Percentiles rank a stretch among this genome's conserved stretches.
These are phyloP conservation scores for Cladopsammia gracilis DNA, from an alignment of 64 coral and sea anemone genomes.

Conservation along the genomic window DNA sequence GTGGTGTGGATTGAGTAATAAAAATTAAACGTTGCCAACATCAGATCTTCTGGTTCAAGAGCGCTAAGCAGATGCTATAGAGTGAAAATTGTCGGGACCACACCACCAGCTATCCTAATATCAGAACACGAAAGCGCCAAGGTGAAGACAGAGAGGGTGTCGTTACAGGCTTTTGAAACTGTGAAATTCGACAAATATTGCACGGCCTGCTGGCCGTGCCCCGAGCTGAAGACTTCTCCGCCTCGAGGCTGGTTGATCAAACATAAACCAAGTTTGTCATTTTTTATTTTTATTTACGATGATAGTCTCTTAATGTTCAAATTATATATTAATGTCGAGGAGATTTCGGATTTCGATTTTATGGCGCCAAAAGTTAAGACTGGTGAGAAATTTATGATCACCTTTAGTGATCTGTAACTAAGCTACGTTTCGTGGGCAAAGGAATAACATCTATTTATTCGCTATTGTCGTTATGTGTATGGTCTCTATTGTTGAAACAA, in stretches of 20 bases:
- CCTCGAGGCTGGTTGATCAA: neutral
- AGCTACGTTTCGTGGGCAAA: neutral
- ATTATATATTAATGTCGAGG: neutral
- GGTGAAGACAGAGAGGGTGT: neutral
- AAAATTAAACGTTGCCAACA: constrained; percentile 13
- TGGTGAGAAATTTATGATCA: neutral
- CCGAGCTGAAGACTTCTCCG: neutral
- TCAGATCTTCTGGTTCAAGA: neutral
- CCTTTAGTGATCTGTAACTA: neutral
- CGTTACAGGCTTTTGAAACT: neutral
- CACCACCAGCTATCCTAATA: neutral
- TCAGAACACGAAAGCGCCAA: neutral
- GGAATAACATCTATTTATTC: neutral
- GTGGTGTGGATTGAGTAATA: neutral
- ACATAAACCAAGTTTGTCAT: constrained; percentile 44
- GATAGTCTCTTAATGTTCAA: constrained; percentile 2
- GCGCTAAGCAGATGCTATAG: constrained; percentile 13
- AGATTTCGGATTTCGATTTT: neutral
- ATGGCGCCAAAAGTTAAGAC: no score
- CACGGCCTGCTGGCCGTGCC: neutral
- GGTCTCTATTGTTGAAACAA: neutral
- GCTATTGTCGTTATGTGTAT: neutral
- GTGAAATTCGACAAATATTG: neutral
- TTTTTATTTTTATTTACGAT: constrained; percentile 5
- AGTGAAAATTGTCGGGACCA: neutral